Base-by-base conservation (phyloP, 2,113 vertebrate genomes). In the Piprites chloris region DNA sequence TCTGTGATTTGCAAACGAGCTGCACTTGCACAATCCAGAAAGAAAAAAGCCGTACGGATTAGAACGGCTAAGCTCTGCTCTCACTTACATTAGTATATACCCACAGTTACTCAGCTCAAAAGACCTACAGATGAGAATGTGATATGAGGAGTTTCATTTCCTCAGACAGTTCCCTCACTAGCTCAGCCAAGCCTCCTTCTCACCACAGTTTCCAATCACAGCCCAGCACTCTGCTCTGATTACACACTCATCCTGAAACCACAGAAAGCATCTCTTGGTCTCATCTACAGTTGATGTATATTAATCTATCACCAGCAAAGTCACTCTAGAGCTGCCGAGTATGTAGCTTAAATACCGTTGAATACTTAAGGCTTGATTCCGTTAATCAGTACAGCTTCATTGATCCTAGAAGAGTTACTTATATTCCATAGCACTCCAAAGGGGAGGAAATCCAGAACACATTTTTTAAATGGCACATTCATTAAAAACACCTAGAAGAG, bases 81-180 rank as follows among this genome's bases (percentile, higher is more conserved):
- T 93, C 86, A 53, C 76, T 97, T 92, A 94, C 52, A 33, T 78
- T 63, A 89, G 52, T 23, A n/a, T 81, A 90, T 59, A 85, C 47
- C n/a, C 73, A 77, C 71, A 68, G 85, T 84, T 78, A 86, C 65
- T 89, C 89, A 41, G 81, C 91, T 92, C 76, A 86, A 56, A 93
- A 85, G 91, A 91, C 67, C 72, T 90, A 83, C 32, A 95, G 88
- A 94, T 79, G 84, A 88, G 93, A 96, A 95, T 46, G 92, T 33
- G 90, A 94, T 92, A 90, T 2, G 55, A 89, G 86, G 73, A 96
- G 90, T 95, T 96, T 93, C 83, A 88, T 96, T 92, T 96, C 95
- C 93, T 95, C 91, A 93, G 81, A 85, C 87, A 76, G 75, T 83
- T 87, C 87, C 63, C 78, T 89, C 76, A 76, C 61, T 52, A 46